Conservation (phyloP, 2,113 vertebrate species). For the Pyxicephalus adspersus region DNA sequence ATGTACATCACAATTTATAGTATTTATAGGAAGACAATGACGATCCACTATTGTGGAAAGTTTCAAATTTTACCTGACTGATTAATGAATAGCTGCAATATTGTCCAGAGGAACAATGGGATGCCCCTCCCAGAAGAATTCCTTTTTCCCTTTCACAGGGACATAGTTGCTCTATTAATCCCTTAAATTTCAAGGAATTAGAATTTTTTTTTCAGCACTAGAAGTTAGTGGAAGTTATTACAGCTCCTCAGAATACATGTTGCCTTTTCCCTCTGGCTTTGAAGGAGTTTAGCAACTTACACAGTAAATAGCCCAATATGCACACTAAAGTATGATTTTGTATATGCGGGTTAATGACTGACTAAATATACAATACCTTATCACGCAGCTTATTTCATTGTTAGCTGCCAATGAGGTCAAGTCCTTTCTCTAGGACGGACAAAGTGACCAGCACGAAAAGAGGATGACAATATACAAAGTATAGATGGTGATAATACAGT, state of each 20-base stretch:
- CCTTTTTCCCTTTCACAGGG: slow-evolving; percentile 25
- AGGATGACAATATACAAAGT: slow-evolving; percentile 11
- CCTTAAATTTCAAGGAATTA: slow-evolving; percentile 14
- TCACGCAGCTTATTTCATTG: not conserved
- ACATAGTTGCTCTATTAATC: slow-evolving; percentile 6
- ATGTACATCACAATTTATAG: slow-evolving; percentile 26
- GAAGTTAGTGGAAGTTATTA: slow-evolving; percentile 20
- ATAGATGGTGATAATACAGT: not conserved
- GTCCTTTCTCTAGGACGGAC: slow-evolving; percentile 26
- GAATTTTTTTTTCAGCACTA: slow-evolving; percentile 16
- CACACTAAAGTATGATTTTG: not conserved
- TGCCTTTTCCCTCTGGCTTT: slow-evolving; percentile 11
- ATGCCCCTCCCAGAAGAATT: not conserved
- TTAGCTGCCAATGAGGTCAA: not conserved
- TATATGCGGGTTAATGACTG: not conserved
- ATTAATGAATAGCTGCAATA: slow-evolving; percentile 43
- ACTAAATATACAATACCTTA: slow-evolving; percentile 9
- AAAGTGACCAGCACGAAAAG: slow-evolving; percentile 40
- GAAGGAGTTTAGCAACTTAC: slow-evolving; percentile 3
- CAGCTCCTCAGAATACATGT: slow-evolving; percentile 3
- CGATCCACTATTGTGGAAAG: slow-evolving; percentile 41
- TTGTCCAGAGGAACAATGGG: slow-evolving; percentile 21
- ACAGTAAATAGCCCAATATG: slow-evolving; percentile 6
- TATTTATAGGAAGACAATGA: slow-evolving; percentile 45
- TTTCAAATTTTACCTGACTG: slow-evolving; percentile 42